Conservation (phyloP, 1,140 invertebrate species). For the Drosophila sp. region DNA sequence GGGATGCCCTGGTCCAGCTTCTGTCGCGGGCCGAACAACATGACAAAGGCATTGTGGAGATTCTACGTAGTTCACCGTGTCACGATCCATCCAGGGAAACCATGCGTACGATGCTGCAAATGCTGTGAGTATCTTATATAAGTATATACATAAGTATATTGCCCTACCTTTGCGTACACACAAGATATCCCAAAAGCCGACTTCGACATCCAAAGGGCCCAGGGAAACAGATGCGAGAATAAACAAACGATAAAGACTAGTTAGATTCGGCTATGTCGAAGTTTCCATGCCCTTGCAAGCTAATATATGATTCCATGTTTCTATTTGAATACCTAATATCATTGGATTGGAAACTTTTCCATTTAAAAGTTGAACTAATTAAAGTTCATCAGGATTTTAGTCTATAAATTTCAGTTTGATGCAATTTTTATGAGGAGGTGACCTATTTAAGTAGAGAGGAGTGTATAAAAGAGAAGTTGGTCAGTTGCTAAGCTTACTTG, state of each 20-base stretch:
- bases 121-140: constrained; percentile 52
- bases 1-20: constrained; percentile 45
- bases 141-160: too few species aligned
- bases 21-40: constrained; percentile 45
- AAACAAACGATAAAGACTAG: background rate
- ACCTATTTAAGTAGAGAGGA: too few species aligned
- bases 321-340: too few species aligned
- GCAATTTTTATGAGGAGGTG: too few species aligned
- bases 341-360: too few species aligned
- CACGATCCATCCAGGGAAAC: constrained; percentile 26
- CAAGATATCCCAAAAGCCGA: background rate
- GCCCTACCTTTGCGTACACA: too few species aligned
- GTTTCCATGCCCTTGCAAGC: background rate
- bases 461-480: too few species aligned
- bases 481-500: too few species aligned
- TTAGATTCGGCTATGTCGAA: background rate
- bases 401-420: too few species aligned
- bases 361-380: too few species aligned
- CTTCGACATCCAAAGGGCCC: background rate
- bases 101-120: constrained; percentile 42
- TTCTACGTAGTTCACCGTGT: constrained; percentile 24
- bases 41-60: constrained; percentile 48
- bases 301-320: too few species aligned
- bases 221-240: background rate
- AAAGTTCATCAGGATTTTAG: too few species aligned